Conservation (phyloP, 2,113 vertebrate species). For the Myotis brandtii region DNA sequence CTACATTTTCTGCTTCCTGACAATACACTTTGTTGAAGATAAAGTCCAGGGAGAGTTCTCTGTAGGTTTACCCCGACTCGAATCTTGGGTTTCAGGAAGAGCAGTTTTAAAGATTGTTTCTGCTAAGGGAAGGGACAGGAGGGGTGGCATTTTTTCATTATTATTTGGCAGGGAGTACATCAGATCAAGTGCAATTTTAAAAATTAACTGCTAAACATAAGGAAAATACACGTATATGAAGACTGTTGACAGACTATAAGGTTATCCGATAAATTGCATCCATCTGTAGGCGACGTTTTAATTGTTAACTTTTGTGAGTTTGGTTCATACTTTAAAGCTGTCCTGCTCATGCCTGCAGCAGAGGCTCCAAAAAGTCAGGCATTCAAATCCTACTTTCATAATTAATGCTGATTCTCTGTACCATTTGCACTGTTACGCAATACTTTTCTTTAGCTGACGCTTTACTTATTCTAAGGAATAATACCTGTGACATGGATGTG, state of each 20-base stretch:
- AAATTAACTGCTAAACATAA: neutral
- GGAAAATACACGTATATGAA: neutral
- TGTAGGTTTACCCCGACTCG: conserved; percentile 72
- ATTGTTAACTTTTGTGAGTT: neutral
- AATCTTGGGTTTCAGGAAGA: conserved; percentile 66
- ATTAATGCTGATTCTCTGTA: neutral
- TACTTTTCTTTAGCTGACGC: neutral
- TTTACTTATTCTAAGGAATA: neutral
- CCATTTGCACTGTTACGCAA: neutral
- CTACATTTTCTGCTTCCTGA: conserved; percentile 81
- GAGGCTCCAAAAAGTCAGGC: neutral
- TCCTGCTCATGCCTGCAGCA: neutral
- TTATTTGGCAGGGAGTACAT: neutral
- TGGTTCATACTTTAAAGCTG: neutral
- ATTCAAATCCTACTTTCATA: neutral
- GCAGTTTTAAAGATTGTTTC: conserved; percentile 65
- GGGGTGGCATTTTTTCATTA: neutral
- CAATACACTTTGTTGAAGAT: conserved; percentile 70
- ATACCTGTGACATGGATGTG: neutral
- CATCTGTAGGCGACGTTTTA: neutral
- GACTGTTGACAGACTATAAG: neutral
- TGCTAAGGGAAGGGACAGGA: conserved; percentile 17
- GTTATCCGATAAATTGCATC: neutral
- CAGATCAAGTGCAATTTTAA: neutral
- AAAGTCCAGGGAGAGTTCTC: conserved; percentile 77